These are phyloP conservation scores for Rotaria magnacalcarata DNA, from an alignment of 2,888 invertebrate genomes.

Conservation along the genomic window DNA sequence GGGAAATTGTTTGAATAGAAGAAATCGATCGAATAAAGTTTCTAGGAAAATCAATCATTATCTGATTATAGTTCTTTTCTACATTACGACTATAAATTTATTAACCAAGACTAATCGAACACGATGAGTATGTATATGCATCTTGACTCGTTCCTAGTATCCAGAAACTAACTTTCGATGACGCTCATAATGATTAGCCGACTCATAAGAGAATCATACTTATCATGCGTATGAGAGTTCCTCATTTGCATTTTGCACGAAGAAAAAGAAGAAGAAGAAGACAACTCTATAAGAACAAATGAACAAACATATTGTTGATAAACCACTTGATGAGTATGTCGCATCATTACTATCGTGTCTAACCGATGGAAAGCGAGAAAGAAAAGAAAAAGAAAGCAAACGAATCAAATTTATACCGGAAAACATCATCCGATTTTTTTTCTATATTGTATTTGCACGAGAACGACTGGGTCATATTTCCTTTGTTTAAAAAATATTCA, in stretches of 20 bases:
- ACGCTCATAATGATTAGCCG: background rate
- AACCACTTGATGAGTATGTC: background rate
- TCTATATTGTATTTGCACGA: background rate
- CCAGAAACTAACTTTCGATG: background rate
- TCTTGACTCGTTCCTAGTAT: background rate
- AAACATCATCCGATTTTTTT: background rate
- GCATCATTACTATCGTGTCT: background rate
- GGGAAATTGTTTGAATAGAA: background rate
- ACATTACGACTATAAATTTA: background rate
- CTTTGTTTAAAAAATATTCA: background rate
- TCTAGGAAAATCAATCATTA: background rate
- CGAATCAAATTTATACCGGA: background rate
- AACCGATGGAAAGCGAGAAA: background rate
- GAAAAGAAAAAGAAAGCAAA: background rate
- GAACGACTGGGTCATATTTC: background rate
- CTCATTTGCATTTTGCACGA: background rate
- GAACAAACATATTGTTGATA: constrained; percentile 18
- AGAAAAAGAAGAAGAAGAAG: background rate
- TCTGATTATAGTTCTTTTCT: background rate
- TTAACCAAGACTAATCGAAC: background rate
- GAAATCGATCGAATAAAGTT: background rate
- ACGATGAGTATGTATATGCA: background rate
- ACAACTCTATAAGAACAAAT: background rate
- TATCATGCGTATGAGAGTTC: background rate
- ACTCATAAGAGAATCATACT: background rate